phyloP scores from a whole-genome alignment of 2,797 vertebrate genomes.

The Masticophis lateralis region DNA sequence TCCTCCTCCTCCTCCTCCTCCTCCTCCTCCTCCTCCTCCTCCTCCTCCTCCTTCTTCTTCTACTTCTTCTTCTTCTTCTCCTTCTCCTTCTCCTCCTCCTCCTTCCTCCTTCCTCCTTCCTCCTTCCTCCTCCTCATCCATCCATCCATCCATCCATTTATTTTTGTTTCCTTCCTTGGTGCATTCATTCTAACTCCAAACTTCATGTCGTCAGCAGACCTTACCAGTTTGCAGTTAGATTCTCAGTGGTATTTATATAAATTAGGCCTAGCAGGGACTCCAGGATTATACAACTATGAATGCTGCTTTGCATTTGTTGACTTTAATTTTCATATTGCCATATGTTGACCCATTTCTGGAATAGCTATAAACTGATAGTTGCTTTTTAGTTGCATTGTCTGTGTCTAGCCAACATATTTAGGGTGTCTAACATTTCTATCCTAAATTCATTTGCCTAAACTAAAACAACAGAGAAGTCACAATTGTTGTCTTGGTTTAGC shows the following conservation, averaged over 20 bases:
- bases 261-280: conserved; percentile 66
- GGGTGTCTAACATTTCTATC: conserved; percentile 43
- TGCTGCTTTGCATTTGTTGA: conserved; percentile 68
- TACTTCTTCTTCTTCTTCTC: too few species aligned
- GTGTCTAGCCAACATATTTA: conserved; percentile 39
- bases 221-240: conserved; percentile 62
- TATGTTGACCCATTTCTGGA: conserved; percentile 63
- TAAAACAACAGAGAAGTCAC: conserved; percentile 49
- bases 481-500: conserved; percentile 55
- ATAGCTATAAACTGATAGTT: conserved; percentile 49
- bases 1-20: too few species aligned
- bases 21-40: too few species aligned
- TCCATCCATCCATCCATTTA: not conserved
- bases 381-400: conserved; percentile 52
- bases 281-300: conserved; percentile 51
- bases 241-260: conserved; percentile 68
- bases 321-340: conserved; percentile 62
- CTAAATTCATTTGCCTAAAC: conserved; percentile 50
- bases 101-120: too few species aligned
- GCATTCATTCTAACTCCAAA: conserved; percentile 49
- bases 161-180: not conserved
- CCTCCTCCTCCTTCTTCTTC: too few species aligned
- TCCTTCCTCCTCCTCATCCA: not conserved
- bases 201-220: conserved; percentile 65
- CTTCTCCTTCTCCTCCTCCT: too few species aligned